A percentile compares a stretch with the other conserved stretches of the same genome.
phyloP scores from a whole-genome alignment of 2,113 vertebrate species.

The Triplophysa dalaica region DNA sequence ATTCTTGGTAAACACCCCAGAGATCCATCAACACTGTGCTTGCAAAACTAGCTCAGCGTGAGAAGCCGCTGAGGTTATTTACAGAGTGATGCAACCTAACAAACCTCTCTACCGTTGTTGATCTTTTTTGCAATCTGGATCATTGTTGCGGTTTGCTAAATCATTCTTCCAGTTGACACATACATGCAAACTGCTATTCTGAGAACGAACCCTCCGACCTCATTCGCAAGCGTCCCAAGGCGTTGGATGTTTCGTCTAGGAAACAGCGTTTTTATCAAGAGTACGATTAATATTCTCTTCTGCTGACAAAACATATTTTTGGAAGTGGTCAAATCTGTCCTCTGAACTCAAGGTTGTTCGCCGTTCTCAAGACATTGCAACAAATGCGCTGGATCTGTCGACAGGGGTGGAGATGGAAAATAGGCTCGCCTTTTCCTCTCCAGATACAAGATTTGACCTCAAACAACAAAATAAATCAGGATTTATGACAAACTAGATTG shows the following conservation, averaged over 20 bases:
- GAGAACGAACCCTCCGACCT: constrained; percentile 60
- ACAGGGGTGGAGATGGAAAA: constrained; percentile 52
- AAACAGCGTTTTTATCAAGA: constrained; percentile 46
- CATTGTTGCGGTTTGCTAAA: constrained; percentile 56
- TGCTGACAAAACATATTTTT: constrained; percentile 52
- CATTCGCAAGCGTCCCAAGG: constrained; percentile 39
- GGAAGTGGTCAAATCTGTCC: constrained; percentile 40
- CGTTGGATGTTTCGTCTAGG: constrained; percentile 58
- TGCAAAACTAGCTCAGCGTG: constrained; percentile 52
- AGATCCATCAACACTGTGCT: constrained; percentile 45
- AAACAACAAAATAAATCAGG: constrained; percentile 53
- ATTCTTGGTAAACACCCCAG: constrained; percentile 56
- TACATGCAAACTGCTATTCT: constrained; percentile 53
- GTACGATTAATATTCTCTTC: constrained; percentile 57
- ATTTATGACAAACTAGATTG: constrained; percentile 7
- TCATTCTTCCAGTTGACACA: constrained; percentile 52
- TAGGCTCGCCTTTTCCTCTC: constrained; percentile 52
- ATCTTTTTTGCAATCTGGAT: constrained; percentile 45
- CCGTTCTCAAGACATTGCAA: constrained; percentile 57
- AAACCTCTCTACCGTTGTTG: constrained; percentile 41
- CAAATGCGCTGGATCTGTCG: constrained; percentile 51
- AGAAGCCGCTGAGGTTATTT: constrained; percentile 50
- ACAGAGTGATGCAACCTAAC: constrained; percentile 51
- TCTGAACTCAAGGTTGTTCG: constrained; percentile 46
- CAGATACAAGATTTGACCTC: constrained; percentile 63